Conservation (phyloP, 2,113 vertebrate species). For the Malaclemys terrapin region DNA sequence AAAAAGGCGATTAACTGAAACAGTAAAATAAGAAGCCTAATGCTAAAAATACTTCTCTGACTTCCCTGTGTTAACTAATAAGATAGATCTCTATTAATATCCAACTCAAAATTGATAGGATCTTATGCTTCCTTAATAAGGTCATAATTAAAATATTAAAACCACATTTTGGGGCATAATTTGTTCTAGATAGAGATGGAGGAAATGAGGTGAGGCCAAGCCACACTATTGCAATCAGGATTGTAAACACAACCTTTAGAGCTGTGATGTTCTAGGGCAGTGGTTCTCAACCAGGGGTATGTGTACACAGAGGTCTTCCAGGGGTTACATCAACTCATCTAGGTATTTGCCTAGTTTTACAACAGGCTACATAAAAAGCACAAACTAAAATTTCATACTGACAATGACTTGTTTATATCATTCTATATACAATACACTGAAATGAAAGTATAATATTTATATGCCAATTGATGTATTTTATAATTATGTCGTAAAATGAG, state of each 20-base stretch:
- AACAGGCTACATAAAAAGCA: too few relatives aligned
- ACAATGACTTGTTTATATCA: too few relatives aligned
- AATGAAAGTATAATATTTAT: too few relatives aligned
- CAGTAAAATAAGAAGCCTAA: not conserved
- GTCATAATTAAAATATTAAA: not conserved
- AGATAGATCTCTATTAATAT: not conserved
- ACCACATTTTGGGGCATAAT: not conserved
- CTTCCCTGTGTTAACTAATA: not conserved
- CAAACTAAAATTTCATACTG: too few relatives aligned
- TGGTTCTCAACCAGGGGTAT: too few relatives aligned
- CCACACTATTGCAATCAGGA: not conserved
- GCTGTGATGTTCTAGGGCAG: not conserved
- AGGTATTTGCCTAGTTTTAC: too few relatives aligned
- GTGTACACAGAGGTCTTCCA: too few relatives aligned
- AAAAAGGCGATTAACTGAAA: not conserved
- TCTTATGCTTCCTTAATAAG: not conserved
- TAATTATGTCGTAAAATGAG: too few relatives aligned
- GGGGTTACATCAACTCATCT: too few relatives aligned
- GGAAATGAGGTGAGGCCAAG: not conserved
- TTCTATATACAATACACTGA: too few relatives aligned
- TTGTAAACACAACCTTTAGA: not conserved
- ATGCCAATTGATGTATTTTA: too few relatives aligned
- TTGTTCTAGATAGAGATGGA: not conserved
- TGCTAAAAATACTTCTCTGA: not conserved
- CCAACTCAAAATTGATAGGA: not conserved